Evolutionary conservation across 2,113 vertebrate species (phyloP).

Genomic region (Leucopsar rothschildi): DNA sequence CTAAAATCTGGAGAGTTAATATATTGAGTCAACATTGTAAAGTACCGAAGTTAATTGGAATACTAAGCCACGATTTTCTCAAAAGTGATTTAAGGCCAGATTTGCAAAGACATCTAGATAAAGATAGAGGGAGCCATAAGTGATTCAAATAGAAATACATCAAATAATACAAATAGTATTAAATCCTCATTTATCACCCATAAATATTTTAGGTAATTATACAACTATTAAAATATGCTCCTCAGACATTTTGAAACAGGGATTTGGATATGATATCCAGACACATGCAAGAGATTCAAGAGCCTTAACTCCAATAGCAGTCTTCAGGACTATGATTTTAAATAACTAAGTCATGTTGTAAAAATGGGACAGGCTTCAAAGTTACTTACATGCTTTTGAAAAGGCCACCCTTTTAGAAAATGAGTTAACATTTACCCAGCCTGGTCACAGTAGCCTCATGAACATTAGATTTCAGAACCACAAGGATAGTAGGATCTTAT

Average conservation of each 20-base stretch:
- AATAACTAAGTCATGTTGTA: background rate
- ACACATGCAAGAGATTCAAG: background rate
- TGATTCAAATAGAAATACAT: background rate
- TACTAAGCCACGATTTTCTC: background rate
- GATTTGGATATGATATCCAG: background rate
- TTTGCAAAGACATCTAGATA: background rate
- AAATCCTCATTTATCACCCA: background rate
- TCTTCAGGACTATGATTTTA: background rate
- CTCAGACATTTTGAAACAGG: background rate
- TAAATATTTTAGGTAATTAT: background rate
- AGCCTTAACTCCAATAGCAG: background rate
- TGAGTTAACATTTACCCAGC: background rate
- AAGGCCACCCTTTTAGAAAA: constrained; percentile 2
- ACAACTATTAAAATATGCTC: background rate
- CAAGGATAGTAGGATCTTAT: background rate
- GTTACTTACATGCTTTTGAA: background rate
- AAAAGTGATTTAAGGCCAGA: background rate
- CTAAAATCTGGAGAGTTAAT: background rate
- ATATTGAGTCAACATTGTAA: background rate
- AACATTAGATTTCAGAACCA: background rate
- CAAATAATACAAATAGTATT: background rate
- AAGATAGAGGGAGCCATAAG: background rate
- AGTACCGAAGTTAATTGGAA: background rate
- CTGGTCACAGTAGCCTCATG: background rate
- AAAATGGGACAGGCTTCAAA: background rate